Conservation (phyloP, 2,113 vertebrate species). For the Strix aluco region DNA sequence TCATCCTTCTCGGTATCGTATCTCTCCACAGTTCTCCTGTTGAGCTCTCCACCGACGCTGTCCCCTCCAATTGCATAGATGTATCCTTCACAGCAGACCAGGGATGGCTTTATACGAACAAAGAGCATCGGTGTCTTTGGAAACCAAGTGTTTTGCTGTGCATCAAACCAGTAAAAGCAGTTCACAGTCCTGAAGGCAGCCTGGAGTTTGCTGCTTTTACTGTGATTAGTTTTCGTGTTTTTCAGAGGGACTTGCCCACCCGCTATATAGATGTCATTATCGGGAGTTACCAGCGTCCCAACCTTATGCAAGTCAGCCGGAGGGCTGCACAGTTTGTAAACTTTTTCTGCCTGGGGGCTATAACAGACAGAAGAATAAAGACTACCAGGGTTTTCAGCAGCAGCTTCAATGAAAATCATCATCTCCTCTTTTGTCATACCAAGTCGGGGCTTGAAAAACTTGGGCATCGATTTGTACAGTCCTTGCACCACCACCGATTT, state of each 20-base stretch:
- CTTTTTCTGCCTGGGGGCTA: constrained; percentile 96
- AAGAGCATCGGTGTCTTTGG: constrained; percentile 94
- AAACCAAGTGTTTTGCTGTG: constrained; percentile 97
- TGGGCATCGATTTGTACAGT: constrained; percentile 99
- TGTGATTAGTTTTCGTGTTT: constrained; percentile 85
- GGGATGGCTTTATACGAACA: constrained; percentile 89
- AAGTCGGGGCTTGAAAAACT: constrained; percentile 97
- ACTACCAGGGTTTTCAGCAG: constrained; percentile 83
- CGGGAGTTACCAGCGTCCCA: constrained; percentile 92
- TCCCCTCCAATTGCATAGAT: constrained; percentile 97
- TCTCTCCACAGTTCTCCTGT: constrained; percentile 92
- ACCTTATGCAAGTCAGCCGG: constrained; percentile 94
- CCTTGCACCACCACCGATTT: constrained; percentile 98
- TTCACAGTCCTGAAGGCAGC: constrained; percentile 91
- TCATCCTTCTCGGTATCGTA: constrained; percentile 94
- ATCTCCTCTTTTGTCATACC: constrained; percentile 99
- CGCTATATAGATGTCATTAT: constrained; percentile 97
- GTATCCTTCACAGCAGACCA: constrained; percentile 93
- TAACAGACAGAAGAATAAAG: constrained; percentile 91
- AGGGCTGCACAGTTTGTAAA: constrained; percentile 94
- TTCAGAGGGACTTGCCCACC: constrained; percentile 94
- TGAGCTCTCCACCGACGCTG: constrained; percentile 88
- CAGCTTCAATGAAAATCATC: constrained; percentile 96
- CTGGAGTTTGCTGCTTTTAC: constrained; percentile 88
- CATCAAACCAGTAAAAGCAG: constrained; percentile 97